Evolutionary conservation across 2,888 invertebrate genomes (phyloP).

Genomic region (Smittia aterrima): DNA sequence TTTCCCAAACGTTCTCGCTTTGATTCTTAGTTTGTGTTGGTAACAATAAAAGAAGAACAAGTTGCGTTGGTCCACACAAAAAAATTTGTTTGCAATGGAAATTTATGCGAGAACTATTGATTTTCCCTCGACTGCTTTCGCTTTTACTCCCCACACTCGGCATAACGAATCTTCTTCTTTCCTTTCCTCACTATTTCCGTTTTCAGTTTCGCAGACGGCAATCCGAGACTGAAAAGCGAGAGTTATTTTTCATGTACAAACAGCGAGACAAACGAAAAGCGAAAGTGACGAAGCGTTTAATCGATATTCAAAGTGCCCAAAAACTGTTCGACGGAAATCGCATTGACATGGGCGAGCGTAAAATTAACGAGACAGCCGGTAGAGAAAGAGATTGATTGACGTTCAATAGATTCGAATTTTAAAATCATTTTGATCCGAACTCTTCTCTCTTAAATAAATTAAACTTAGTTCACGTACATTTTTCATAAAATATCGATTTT

Average conservation of each 20-base stretch:
- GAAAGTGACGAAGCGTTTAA: no score
- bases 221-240: background rate
- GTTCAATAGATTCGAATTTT: background rate
- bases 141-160: background rate
- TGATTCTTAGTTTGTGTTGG: background rate
- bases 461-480: no score
- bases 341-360: background rate
- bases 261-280: no score
- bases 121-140: background rate
- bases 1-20: background rate
- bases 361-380: background rate
- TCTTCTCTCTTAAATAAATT: no score
- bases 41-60: background rate
- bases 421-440: background rate
- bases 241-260: background rate
- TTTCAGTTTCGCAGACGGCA: background rate
- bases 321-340: no score
- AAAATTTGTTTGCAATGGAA: background rate
- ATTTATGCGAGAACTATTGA: constrained; percentile 10
- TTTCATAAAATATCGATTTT: background rate
- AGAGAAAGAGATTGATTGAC: background rate
- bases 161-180: background rate
- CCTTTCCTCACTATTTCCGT: background rate
- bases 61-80: background rate
- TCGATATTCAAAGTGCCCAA: no score